phyloP scores from a whole-genome alignment of 2,888 invertebrate species.

The Malthinus flaveolus region DNA sequence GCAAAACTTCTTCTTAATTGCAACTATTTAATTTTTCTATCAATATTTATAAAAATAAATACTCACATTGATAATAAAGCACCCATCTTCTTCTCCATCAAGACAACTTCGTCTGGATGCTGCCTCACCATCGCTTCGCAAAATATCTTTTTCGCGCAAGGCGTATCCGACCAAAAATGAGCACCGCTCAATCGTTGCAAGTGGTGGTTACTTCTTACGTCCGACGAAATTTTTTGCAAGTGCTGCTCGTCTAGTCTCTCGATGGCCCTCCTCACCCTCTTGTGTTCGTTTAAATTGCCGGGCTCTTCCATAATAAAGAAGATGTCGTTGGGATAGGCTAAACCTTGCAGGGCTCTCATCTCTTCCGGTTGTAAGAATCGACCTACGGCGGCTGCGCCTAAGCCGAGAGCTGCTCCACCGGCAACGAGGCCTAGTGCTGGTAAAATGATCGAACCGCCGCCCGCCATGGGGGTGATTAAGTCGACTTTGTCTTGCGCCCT shows the following conservation, averaged over 20 bases:
- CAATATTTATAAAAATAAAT: conserved; percentile 5
- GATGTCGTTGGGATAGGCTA: conserved; percentile 41
- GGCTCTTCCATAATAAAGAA: conserved; percentile 43
- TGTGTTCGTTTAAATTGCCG: conserved; percentile 7
- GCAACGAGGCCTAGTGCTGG: conserved; percentile 79
- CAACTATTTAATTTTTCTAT: background rate
- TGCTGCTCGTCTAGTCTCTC: conserved; percentile 52
- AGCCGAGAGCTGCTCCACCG: conserved; percentile 79
- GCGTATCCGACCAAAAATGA: conserved; percentile 71
- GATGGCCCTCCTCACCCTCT: conserved; percentile 25
- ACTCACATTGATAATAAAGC: conserved; percentile 72
- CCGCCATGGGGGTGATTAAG: conserved; percentile 58
- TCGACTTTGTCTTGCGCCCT: conserved; percentile 72
- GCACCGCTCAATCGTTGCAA: conserved; percentile 43
- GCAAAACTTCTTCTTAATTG: conserved; percentile 22
- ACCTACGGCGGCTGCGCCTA: conserved; percentile 81
- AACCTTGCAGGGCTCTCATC: conserved; percentile 42
- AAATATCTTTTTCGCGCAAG: conserved; percentile 77
- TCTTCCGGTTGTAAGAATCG: conserved; percentile 59
- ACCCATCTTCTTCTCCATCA: conserved; percentile 83
- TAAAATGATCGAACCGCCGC: conserved; percentile 64
- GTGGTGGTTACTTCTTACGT: conserved; percentile 40
- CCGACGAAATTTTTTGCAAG: conserved; percentile 46
- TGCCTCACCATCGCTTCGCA: conserved; percentile 75
- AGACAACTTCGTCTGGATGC: conserved; percentile 67